Conservation (phyloP, 2,888 invertebrate genomes). For the Lissocephala sabroskyi region DNA sequence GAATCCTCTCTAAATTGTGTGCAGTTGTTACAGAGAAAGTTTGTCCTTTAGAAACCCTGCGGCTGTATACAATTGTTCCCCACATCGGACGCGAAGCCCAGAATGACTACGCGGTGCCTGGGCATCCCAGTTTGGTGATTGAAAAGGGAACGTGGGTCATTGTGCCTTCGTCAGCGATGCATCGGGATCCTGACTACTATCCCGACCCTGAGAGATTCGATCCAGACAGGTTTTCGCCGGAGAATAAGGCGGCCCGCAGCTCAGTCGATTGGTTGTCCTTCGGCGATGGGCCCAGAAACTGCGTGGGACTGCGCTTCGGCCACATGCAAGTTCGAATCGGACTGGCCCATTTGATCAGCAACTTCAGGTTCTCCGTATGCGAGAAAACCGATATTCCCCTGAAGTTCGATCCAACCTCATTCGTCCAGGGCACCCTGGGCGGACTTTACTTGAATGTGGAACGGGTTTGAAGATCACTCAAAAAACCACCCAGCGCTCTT, state of each 20-base stretch:
- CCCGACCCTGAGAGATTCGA: slow-evolving; percentile 76
- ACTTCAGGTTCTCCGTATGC: slow-evolving; percentile 44
- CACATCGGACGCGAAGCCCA: slow-evolving; percentile 73
- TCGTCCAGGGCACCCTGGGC: slow-evolving; percentile 31
- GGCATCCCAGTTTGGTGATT: slow-evolving; percentile 73
- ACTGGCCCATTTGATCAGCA: slow-evolving; percentile 47
- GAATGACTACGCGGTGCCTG: slow-evolving; percentile 74
- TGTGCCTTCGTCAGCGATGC: slow-evolving; percentile 73
- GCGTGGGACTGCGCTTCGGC: slow-evolving; percentile 68
- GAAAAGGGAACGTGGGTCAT: slow-evolving; percentile 66
- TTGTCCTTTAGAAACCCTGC: slow-evolving; percentile 76
- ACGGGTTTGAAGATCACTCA: slow-evolving; percentile 12
- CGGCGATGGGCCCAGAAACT: slow-evolving; percentile 69
- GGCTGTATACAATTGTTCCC: slow-evolving; percentile 75
- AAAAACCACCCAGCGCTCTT: too few relatives aligned
- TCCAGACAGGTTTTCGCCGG: slow-evolving; percentile 76
- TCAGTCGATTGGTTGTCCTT: slow-evolving; percentile 66
- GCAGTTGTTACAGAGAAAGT: slow-evolving; percentile 67
- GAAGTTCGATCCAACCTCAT: slow-evolving; percentile 16
- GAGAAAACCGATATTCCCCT: slow-evolving; percentile 20
- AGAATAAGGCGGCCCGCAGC: slow-evolving; percentile 74
- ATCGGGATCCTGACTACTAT: slow-evolving; percentile 74
- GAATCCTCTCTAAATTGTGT: not conserved
- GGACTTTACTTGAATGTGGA: slow-evolving; percentile 38
- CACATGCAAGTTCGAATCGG: slow-evolving; percentile 65